Evolutionary conservation across 1,140 invertebrate genomes (phyloP).

Genomic region (Bombus pascuorum): DNA sequence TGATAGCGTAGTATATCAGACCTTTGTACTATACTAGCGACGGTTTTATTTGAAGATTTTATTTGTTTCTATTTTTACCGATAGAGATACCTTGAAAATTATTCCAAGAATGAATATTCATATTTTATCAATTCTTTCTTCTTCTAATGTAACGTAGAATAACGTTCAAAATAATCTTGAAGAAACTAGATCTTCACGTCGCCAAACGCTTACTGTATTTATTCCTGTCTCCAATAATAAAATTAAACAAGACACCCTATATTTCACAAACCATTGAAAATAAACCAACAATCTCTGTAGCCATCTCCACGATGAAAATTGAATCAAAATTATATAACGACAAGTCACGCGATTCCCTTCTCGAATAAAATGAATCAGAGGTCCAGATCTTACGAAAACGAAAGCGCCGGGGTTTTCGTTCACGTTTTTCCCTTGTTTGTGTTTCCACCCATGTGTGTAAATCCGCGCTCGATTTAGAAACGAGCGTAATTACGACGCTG

Average conservation of each 20-base stretch:
- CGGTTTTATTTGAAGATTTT: no score
- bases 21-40: no score
- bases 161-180: background rate
- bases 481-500: background rate
- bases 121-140: background rate
- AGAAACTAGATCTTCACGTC: background rate
- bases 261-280: background rate
- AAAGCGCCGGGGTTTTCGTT: background rate
- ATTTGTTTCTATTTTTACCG: no score
- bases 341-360: background rate
- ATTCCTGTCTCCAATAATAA: background rate
- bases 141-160: background rate
- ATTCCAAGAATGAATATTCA: no score
- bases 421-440: background rate
- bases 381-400: background rate
- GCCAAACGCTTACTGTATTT: background rate
- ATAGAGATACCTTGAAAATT: no score
- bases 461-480: constrained; percentile 16
- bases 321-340: background rate
- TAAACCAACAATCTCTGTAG: background rate
- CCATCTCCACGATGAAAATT: background rate
- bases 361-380: background rate
- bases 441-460: background rate
- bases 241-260: background rate
- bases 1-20: no score